Evolutionary conservation across 1,140 invertebrate genomes (phyloP), one percentile per base, ranked within the genome.

Genomic region (Zophobas morio): DNA sequence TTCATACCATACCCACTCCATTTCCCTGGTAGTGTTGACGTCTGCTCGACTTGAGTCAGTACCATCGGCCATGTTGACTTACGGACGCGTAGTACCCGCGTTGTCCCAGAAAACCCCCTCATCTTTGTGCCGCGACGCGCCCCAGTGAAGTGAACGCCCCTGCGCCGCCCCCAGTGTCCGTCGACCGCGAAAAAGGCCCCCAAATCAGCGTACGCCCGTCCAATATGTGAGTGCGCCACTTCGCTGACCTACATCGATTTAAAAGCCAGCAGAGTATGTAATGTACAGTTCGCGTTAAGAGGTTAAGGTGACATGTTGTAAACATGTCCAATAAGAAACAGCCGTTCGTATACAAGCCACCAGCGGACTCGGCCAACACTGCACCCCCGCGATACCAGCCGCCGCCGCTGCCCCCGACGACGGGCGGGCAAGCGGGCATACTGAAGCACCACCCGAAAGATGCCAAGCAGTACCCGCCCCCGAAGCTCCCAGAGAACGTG

Each of bases 341-440:
- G 60, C 81, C 82, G 71, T 82, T 84, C 75, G 80, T 82, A 53
- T 75, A 79, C 57, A 84, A 84, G 82, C 74, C 84, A 42, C 75
- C 79, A 72, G 70, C 79, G 49, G 79, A 80, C 78, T 70, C 73
- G 36, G 79, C 74, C 34, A 83, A 72, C 77, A 79, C 82, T 74
- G 83, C 90, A 78, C 91, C 91, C 51, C 91, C 91, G 36, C 87
- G 90, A n/a, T 92, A 92, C 81, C 91, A 92, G 80, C 91, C 90
- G 49, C 91, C 91, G 33, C 91, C 91, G 1, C 88, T 90, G 63
- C 90, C 90, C 1, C 86, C 82, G 75, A 84, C 82, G 75, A 84
- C 86, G 40, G 84, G 76, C 8, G 81, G 70, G 40, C 79, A 84
- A 35, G 20, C 20, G 20, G 89, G 89, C 3, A 90, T 91, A 66